These are phyloP conservation scores for Cryptocheilus praepositus DNA, from an alignment of 2,888 invertebrate species.

Conservation along the genomic window DNA sequence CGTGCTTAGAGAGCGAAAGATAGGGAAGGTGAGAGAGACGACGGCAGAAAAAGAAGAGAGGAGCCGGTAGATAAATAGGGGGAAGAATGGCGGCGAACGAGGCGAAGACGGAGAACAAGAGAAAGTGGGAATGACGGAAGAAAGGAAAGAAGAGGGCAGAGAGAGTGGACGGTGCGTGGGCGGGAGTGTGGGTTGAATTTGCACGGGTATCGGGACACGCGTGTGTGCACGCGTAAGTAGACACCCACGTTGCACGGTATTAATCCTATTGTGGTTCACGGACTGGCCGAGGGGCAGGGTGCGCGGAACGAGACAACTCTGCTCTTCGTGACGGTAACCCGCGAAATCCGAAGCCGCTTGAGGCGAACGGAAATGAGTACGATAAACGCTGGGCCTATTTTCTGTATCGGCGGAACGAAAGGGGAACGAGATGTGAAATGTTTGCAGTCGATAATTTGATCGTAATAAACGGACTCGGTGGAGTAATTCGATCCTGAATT, in stretches of 20 bases:
- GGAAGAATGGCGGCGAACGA: not conserved
- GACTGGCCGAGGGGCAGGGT: not conserved
- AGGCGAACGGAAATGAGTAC: conserved; percentile 2
- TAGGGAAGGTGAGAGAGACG: not conserved
- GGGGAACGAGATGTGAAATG: too few species aligned
- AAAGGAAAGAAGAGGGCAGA: not conserved
- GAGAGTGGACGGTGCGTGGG: too few species aligned
- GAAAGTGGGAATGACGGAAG: too few species aligned
- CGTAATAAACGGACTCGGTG: too few species aligned
- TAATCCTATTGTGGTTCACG: conserved; percentile 50
- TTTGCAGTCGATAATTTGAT: too few species aligned
- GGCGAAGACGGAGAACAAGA: not conserved
- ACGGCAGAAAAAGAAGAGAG: too few species aligned
- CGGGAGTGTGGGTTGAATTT: too few species aligned
- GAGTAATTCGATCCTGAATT: too few species aligned
- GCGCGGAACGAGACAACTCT: not conserved
- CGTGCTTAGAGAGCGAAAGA: not conserved
- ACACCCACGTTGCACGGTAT: conserved; percentile 40
- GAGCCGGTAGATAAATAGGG: too few species aligned
- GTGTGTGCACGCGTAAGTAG: conserved; percentile 29
- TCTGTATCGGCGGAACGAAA: too few species aligned
- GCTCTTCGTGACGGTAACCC: not conserved
- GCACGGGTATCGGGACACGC: not conserved
- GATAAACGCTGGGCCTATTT: not conserved
- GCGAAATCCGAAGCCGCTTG: not conserved